Evolutionary conservation across 1,140 invertebrate genomes (phyloP), one percentile per base, ranked within the genome.

Genomic region (Uloborus diversus): DNA sequence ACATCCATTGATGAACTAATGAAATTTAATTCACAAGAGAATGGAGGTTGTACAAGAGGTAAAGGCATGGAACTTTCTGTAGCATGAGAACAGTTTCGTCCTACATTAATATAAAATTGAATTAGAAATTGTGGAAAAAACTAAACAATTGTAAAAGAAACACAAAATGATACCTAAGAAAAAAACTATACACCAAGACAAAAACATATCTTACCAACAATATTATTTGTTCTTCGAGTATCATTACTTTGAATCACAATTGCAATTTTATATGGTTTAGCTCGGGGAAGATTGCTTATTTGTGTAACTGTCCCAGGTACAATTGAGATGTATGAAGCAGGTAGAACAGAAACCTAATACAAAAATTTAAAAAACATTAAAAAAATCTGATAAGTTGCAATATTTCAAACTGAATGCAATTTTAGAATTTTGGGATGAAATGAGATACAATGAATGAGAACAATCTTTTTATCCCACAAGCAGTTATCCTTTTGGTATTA

Each of bases 231-330:
- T 27, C 28, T 65, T 14, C 28, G 64, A 65, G 81, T 73, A 71
- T 86, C 85, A 84, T 83, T 79, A 57, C 56, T 78, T 62, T 70
- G 61, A 14, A 73, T 51, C 23, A 70, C 17, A 42, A 80, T 23
- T 14, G 37, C 25, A 73, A 80, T 62, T 59, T 49, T 65, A 30
- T 76, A 81, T 28, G 42, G 79, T 33, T 80, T 80, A 30, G 47
- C 1, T 30, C 68, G 27, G n/a, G 66, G 66, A 20, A 71, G 20
- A 27, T 75, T 53, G 32, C 33, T 62, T 4, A 79, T 47, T 51
- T 59, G 30, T 23, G 47, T 66, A 32, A 75, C 27, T 59, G 4
- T 80, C n/a, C 32, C 57, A n/a, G 59, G 28, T 56, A 66, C 53
- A 13, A 75, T 66, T 13, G 49, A 49, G 4, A 79, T 64, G 20